These are phyloP conservation scores for Melanotaenia trifasciata DNA, from an alignment of 2,797 vertebrate species.

Conservation along the genomic window DNA sequence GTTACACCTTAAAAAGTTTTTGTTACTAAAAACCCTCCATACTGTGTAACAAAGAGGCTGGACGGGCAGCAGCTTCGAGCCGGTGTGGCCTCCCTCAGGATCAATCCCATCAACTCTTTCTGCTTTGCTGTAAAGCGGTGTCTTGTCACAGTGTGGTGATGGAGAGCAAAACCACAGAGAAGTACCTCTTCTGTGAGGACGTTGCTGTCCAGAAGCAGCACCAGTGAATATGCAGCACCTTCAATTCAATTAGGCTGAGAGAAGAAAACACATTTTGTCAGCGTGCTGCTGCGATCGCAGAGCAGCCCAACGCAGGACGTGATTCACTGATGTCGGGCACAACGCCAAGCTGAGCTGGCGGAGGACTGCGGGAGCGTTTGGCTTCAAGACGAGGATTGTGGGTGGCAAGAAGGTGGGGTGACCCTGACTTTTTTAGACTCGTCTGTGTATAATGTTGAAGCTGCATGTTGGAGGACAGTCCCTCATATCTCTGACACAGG, in stretches of 20 bases:
- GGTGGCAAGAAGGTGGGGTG: neutral
- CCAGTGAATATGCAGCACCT: conserved; percentile 45
- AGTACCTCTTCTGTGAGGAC: conserved; percentile 27
- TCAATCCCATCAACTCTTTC: conserved; percentile 50
- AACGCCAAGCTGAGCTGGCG: conserved; percentile 57
- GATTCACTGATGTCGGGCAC: conserved; percentile 56
- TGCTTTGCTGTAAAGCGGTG: conserved; percentile 26
- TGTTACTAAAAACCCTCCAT: neutral
- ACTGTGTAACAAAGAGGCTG: accelerated
- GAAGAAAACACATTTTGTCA: conserved; percentile 57
- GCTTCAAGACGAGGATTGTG: neutral
- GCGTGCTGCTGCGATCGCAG: conserved; percentile 4
- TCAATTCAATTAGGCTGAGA: conserved; percentile 68
- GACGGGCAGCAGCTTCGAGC: neutral
- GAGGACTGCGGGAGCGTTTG: conserved; percentile 28
- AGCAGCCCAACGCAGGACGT: conserved; percentile 33
- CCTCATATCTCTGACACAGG: conserved; percentile 5
- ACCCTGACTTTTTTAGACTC: conserved; percentile 49
- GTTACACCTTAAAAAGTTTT: neutral
- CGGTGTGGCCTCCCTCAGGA: conserved; percentile 33
- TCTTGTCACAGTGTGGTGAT: conserved; percentile 44
- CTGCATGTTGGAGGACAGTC: conserved; percentile 31
- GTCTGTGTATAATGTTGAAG: conserved; percentile 15
- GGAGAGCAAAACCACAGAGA: conserved; percentile 38
- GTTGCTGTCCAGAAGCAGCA: conserved; percentile 31